Evolutionary conservation across 2,888 invertebrate species (phyloP).

Genomic region (Allygus modestus): DNA sequence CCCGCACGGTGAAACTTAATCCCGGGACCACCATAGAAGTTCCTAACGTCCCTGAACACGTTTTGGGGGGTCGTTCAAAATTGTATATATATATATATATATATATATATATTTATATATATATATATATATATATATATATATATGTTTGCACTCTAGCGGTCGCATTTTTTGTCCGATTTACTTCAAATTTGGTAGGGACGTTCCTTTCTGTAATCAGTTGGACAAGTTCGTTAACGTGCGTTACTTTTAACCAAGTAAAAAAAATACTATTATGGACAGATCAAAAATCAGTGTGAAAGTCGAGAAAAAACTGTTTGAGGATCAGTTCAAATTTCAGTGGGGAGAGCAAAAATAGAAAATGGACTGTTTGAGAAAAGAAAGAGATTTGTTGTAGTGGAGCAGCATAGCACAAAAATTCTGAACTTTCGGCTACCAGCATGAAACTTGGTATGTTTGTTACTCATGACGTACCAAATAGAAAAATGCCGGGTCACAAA

Average conservation of each 20-base stretch:
- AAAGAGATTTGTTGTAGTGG: not conserved
- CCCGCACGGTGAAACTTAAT: too few relatives aligned
- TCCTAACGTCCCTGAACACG: too few relatives aligned
- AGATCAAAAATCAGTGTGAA: not conserved
- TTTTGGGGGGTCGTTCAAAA: too few relatives aligned
- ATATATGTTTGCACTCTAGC: not conserved
- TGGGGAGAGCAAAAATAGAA: not conserved
- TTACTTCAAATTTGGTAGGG: not conserved
- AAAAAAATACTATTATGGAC: not conserved
- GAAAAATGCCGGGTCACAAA: not conserved
- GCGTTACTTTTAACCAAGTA: not conserved
- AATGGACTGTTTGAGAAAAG: constrained; percentile 1
- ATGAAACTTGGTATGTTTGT: not conserved
- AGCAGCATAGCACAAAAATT: not conserved
- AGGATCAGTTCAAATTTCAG: not conserved
- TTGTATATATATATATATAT: not conserved
- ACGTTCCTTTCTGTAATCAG: too few relatives aligned
- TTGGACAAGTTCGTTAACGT: too few relatives aligned
- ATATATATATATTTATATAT: not conserved
- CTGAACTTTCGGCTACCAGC: too few relatives aligned
- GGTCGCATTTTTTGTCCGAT: not conserved
- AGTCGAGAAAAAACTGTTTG: not conserved
- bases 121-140: too few relatives aligned
- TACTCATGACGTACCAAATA: not conserved
- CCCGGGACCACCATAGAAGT: too few relatives aligned